Conservation (phyloP, 2,797 vertebrate genomes). For the Lepus oiostolus region DNA sequence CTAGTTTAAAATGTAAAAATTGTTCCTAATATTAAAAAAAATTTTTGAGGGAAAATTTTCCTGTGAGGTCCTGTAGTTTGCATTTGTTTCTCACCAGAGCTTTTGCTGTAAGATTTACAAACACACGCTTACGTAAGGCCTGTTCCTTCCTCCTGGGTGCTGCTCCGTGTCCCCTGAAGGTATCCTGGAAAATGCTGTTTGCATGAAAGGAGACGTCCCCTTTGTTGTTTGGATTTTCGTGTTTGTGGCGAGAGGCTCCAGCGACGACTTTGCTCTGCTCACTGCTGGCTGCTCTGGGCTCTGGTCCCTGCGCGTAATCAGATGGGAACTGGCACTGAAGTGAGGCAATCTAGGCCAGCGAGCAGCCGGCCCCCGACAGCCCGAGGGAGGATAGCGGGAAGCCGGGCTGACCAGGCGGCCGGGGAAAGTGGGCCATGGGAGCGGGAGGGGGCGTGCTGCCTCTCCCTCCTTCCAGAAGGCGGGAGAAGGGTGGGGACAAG, state of each 20-base stretch:
- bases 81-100: not conserved
- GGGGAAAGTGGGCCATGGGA: conserved; percentile 17
- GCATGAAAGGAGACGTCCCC: not conserved
- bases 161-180: not conserved
- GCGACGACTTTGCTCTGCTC: not conserved
- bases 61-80: conserved; percentile 29
- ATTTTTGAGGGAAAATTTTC: not conserved
- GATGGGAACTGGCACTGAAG: conserved; percentile 41
- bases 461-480: not conserved
- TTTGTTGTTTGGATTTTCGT: conserved; percentile 40
- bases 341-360: conserved; percentile 53
- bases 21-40: conserved; percentile 26
- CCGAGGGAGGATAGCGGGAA: not conserved
- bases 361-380: conserved; percentile 32
- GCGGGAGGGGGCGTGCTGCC: not conserved
- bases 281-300: not conserved
- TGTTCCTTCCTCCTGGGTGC: not conserved
- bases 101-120: conserved; percentile 26
- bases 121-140: not conserved
- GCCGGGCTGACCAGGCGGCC: not conserved
- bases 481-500: not conserved
- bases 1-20: conserved; percentile 33
- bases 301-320: conserved; percentile 48
- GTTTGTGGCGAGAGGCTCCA: conserved; percentile 9
- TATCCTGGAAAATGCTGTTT: conserved; percentile 38